Percentiles rank a stretch among this genome's conserved stretches.
phyloP scores from a whole-genome alignment of 2,797 vertebrate genomes.

The Enteromius unitaeniatus region DNA sequence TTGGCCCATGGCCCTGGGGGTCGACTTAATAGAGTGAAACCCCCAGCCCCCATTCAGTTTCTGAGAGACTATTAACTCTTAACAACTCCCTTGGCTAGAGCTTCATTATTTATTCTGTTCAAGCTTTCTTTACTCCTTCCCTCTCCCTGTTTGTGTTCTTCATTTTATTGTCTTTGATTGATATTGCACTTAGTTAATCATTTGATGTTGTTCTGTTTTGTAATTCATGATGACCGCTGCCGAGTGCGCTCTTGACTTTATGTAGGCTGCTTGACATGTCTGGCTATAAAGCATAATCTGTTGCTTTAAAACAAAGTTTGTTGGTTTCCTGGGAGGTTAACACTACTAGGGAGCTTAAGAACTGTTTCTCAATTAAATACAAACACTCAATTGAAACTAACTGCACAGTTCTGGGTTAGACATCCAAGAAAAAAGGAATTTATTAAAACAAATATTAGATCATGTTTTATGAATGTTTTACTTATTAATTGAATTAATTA shows the following conservation, averaged over 20 bases:
- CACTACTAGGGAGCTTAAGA: conserved; percentile 28
- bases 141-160: conserved; percentile 53
- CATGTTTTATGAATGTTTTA: not conserved
- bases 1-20: conserved; percentile 91
- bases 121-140: conserved; percentile 82
- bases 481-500: not conserved
- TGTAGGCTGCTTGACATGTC: conserved; percentile 17
- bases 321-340: conserved; percentile 43
- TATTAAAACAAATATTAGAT: not conserved
- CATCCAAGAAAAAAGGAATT: not conserved
- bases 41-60: conserved; percentile 95
- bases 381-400: conserved; percentile 33
- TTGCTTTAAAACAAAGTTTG: conserved; percentile 37
- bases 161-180: conserved; percentile 62
- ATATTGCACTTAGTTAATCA: conserved; percentile 66
- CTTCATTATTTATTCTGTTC: conserved; percentile 94
- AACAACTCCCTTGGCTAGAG: conserved; percentile 86
- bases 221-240: conserved; percentile 50
- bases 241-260: conserved; percentile 56
- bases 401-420: conserved; percentile 3
- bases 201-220: conserved; percentile 58
- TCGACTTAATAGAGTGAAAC: conserved; percentile 99
- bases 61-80: conserved; percentile 98
- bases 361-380: conserved; percentile 30
- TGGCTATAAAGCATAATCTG: conserved; percentile 53